Percentiles rank a stretch among this genome's conserved stretches.
Evolutionary conservation across 2,113 vertebrate genomes (phyloP).

Genomic region (Australoheros scitulus): DNA sequence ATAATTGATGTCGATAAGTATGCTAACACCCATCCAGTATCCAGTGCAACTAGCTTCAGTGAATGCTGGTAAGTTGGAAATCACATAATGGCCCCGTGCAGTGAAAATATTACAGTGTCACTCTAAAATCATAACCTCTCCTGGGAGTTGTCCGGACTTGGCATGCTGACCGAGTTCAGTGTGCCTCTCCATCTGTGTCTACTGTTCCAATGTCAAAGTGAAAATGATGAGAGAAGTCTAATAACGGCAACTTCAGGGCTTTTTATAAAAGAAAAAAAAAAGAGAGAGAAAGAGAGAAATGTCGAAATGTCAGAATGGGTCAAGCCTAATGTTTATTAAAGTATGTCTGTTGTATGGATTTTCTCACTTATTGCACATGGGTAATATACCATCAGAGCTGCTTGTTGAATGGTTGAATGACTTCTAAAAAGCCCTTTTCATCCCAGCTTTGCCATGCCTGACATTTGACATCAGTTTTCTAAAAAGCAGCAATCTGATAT

Average conservation of each 20-base stretch:
- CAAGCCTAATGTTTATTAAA: conserved; percentile 5
- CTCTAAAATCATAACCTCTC: neutral
- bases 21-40: neutral
- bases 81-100: neutral
- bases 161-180: neutral
- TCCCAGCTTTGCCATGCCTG: neutral
- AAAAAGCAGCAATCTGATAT: neutral
- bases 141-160: conserved; percentile 1
- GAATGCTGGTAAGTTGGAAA: neutral
- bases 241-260: neutral
- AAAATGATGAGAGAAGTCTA: conserved; percentile 3
- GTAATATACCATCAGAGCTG: neutral
- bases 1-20: neutral
- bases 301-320: neutral
- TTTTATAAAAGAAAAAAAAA: neutral
- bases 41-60: neutral
- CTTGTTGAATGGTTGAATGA: neutral
- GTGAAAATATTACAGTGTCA: neutral
- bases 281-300: neutral
- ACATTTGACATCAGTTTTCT: neutral
- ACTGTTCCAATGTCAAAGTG: neutral
- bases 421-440: neutral
- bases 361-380: neutral
- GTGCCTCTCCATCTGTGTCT: conserved; percentile 5
- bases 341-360: neutral